Evolutionary conservation across 2,888 invertebrate genomes (phyloP).

Genomic region (Encarsia formosa): DNA sequence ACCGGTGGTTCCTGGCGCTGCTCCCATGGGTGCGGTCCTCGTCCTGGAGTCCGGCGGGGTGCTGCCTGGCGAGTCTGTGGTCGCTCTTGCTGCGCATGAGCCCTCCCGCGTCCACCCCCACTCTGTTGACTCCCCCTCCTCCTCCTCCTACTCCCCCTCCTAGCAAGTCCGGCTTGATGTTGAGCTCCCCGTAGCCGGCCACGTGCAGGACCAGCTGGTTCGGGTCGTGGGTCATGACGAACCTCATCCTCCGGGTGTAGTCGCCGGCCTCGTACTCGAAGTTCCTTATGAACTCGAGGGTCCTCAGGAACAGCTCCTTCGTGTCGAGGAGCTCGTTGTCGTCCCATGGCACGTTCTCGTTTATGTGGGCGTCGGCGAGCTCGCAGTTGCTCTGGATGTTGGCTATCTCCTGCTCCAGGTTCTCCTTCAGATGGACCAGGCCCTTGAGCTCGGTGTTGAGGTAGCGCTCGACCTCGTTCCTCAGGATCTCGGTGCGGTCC

Average conservation of each 20-base stretch:
- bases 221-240: slow-evolving; percentile 87
- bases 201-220: slow-evolving; percentile 86
- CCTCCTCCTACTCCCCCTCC: too few species aligned
- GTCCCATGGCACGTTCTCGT: slow-evolving; percentile 85
- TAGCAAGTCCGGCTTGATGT: slow-evolving; percentile 69
- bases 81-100: slow-evolving; percentile 91
- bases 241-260: slow-evolving; percentile 78
- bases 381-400: slow-evolving; percentile 97
- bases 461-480: slow-evolving; percentile 89
- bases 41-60: slow-evolving; percentile 82
- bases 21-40: slow-evolving; percentile 54
- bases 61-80: slow-evolving; percentile 83
- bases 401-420: slow-evolving; percentile 88
- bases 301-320: slow-evolving; percentile 93
- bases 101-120: slow-evolving; percentile 72
- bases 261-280: slow-evolving; percentile 92
- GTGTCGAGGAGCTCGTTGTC: slow-evolving; percentile 90
- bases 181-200: slow-evolving; percentile 85
- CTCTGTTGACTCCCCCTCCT: too few species aligned
- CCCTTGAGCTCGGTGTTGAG: slow-evolving; percentile 82
- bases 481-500: slow-evolving; percentile 81
- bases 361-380: slow-evolving; percentile 90
- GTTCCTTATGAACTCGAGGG: slow-evolving; percentile 88
- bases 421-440: slow-evolving; percentile 83
- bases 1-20: too few species aligned